Base-by-base conservation (phyloP, 2,888 invertebrate species). In the Flabesymbios commensalis region DNA sequence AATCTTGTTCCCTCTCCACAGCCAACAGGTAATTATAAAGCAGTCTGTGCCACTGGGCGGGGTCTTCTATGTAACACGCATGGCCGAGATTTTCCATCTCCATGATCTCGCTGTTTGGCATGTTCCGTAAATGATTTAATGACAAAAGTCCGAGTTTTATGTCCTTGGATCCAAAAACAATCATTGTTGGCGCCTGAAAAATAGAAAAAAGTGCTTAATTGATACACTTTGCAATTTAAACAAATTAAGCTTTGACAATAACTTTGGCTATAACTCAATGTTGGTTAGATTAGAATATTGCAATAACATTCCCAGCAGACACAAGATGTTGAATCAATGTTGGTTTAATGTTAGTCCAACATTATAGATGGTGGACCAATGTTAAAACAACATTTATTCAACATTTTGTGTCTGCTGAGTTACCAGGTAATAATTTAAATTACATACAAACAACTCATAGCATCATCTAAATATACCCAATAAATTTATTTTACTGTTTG, bases 161-260 rank as follows among this genome's bases (percentile, higher is more conserved):
- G 67, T 86, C 86, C 22, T 79, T 76, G n/a, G 75, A 75, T n/a
- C 86, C 86, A 72, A 79, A 83, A 0, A 84, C 77, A 42, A 85
- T 80, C 65, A 85, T 71, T 1, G 84, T 83, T 24, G 84, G 85
- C 7, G 82, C 72, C 84, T 85, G 74, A 31, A 74, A 36, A 28
- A 41, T 22, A 47, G 22, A 48, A 26, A 3, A 42, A n/a, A 41
- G n/a, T n/a, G n/a, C n/a, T 33, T 33, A 7, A n/a, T 5, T n/a
- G 17, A 33, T 5, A 53, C 19, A 42, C 3, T 42, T 42, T n/a
- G n/a, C n/a, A n/a, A n/a, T n/a, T n/a, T n/a, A n/a, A n/a, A n/a
- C n/a, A 19, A n/a, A 19, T n/a, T 5, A n/a, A n/a, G n/a, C n/a
- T n/a, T n/a, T n/a, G n/a, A n/a, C n/a, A n/a, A 17, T n/a, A 3